A percentile compares a stretch with the other conserved stretches of the same genome.
phyloP scores from a whole-genome alignment of 2,888 invertebrate species.

The Phaonia tiefii region DNA sequence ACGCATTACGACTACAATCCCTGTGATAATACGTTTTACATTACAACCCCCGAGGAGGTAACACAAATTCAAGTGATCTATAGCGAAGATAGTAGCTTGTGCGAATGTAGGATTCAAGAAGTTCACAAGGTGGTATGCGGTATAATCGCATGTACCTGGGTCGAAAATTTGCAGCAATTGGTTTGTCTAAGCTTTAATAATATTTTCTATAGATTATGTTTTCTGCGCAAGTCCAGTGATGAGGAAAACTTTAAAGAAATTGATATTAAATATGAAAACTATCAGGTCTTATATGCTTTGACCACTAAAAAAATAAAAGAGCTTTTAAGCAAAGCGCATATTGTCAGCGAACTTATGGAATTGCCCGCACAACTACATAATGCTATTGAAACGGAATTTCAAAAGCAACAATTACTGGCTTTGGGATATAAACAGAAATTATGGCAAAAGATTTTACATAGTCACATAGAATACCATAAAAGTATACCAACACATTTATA shows the following conservation, averaged over 20 bases:
- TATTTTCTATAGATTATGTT: constrained; percentile 75
- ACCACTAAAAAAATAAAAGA: constrained; percentile 68
- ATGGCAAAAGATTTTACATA: constrained; percentile 66
- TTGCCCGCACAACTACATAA: constrained; percentile 70
- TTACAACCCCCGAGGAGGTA: constrained; percentile 74
- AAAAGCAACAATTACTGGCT: constrained; percentile 75
- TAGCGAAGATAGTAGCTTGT: constrained; percentile 61
- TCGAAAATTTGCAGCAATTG: constrained; percentile 72
- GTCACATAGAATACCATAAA: constrained; percentile 69
- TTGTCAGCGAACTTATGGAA: constrained; percentile 69
- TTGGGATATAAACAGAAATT: constrained; percentile 69
- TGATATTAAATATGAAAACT: constrained; percentile 55
- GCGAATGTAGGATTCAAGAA: constrained; percentile 72
- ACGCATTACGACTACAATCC: constrained; percentile 72
- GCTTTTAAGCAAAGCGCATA: constrained; percentile 66
- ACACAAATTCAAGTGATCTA: constrained; percentile 72
- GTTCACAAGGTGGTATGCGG: constrained; percentile 72
- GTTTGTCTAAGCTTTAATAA: constrained; percentile 78
- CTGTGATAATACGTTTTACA: constrained; percentile 72
- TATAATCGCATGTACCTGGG: constrained; percentile 77
- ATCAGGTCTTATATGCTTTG: constrained; percentile 69
- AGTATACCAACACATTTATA: constrained; percentile 68
- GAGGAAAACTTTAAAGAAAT: constrained; percentile 14
- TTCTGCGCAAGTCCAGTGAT: constrained; percentile 33
- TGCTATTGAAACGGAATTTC: constrained; percentile 72